These are phyloP conservation scores for Sclerodermus sp. DNA, from an alignment of 2,888 invertebrate genomes.

Conservation along the genomic window DNA sequence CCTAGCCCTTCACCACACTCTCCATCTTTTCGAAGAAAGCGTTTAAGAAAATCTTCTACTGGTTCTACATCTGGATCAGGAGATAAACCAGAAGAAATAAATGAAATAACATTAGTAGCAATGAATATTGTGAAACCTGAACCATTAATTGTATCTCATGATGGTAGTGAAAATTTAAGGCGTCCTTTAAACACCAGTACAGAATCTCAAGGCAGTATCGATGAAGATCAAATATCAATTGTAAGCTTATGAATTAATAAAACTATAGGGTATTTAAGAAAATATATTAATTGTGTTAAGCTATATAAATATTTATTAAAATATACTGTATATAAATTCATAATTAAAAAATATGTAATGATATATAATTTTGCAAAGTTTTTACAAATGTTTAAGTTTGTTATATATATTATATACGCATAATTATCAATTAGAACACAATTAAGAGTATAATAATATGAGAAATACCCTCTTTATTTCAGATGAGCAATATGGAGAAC, in stretches of 20 bases:
- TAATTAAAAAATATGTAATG: too few species aligned
- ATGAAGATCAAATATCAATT: constrained; percentile 53
- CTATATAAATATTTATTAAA: too few species aligned
- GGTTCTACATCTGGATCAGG: constrained; percentile 58
- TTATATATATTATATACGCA: too few species aligned
- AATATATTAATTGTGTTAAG: too few species aligned
- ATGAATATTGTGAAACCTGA: constrained; percentile 53
- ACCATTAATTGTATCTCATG: constrained; percentile 44
- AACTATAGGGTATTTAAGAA: too few species aligned
- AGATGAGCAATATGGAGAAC: constrained; percentile 54
- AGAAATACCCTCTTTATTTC: constrained; percentile 6
- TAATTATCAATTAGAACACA: too few species aligned
- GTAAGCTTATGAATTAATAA: constrained; percentile 27
- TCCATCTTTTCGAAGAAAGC: constrained; percentile 64
- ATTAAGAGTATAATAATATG: constrained; percentile 1
- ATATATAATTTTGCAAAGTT: too few species aligned
- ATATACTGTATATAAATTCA: too few species aligned
- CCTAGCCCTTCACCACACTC: constrained; percentile 62
- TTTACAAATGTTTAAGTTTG: too few species aligned
- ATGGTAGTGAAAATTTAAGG: constrained; percentile 39
- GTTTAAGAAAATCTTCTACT: constrained; percentile 69
- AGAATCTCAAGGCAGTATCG: constrained; percentile 52
- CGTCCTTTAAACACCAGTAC: constrained; percentile 46
- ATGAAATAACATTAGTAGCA: constrained; percentile 51
- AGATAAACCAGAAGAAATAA: constrained; percentile 48